Base-by-base conservation (phyloP, 1,140 invertebrate genomes). In the Tetramorium simillimum region DNA sequence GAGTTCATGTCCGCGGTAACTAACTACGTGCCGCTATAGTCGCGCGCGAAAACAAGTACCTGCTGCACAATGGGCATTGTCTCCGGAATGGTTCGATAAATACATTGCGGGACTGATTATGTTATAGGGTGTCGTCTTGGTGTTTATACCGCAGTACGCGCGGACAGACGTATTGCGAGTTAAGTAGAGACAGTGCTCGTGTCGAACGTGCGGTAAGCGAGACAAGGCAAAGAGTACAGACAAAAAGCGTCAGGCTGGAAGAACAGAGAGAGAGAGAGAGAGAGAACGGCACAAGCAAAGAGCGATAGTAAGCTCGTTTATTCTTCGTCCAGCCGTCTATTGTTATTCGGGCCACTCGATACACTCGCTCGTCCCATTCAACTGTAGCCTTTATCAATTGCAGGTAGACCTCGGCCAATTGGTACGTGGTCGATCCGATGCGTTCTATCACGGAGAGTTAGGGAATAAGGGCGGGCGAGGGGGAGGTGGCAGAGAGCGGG, bases 21-120 rank as follows among this genome's bases (percentile, higher is more conserved):
- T 70, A 80, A 82, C 40, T 76, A 70, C 60, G 56, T 24, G 63
- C 63, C 82, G 70, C 63, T 21, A 33, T 56, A 53, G 62, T 56
- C 76, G 85, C 63, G 84, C 63, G 89, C 60, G 89, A 90, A 86
- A 90, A 91, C 89, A 91, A 78, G 77, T 60, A 86, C 65, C 24
- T 33, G 24, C 16, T 14, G 86, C 89, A 93, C 92, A 92, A 93
- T 93, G 86, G 92, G 90, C 88, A 93, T 92, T 93, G 92, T 93
- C 75, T 78, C 33, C n/a, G 62, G 69, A 80, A 85, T 75, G 63
- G 76, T 51, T 82, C 88, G 88, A 93, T 92, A 92, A 93, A 93
- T 92, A 92, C 81, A 90, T 89, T 70, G 72, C 37, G 67, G 67
- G 86, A 92, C 90, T 92, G 92, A 93, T 93, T 93, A 91, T 90